A percentile compares a stretch with the other conserved stretches of the same genome.
These are phyloP conservation scores for Esox lucius DNA, from an alignment of 2,797 vertebrate species.

Conservation along the genomic window DNA sequence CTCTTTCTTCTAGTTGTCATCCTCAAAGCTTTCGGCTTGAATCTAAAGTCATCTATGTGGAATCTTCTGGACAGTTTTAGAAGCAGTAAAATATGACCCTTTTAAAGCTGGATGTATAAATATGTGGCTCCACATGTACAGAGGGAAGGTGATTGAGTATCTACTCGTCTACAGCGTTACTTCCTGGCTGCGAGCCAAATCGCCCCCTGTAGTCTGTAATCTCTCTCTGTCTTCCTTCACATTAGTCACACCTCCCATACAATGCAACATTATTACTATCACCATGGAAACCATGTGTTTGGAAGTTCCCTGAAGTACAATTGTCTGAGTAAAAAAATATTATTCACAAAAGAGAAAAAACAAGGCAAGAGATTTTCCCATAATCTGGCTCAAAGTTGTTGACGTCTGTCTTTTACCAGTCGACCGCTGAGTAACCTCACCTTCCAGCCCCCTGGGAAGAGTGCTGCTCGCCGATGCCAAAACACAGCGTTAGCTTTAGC, in stretches of 20 bases:
- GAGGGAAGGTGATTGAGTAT: neutral
- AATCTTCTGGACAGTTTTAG: neutral
- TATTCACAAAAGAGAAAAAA: neutral
- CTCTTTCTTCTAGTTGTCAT: neutral
- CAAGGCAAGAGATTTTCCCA: neutral
- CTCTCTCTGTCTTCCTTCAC: neutral
- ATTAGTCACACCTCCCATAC: constrained; percentile 6
- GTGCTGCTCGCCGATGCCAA: neutral
- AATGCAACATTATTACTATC: constrained; percentile 1
- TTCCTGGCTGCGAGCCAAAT: neutral
- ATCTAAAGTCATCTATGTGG: neutral
- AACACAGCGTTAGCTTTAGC: neutral
- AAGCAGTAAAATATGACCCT: constrained; percentile 4
- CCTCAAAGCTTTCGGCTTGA: neutral
- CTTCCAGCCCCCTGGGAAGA: constrained; percentile 7
- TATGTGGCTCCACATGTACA: neutral
- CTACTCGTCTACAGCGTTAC: constrained; percentile 16
- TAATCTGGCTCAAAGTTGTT: neutral
- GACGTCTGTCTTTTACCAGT: neutral
- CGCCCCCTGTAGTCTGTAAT: neutral
- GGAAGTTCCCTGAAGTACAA: neutral
- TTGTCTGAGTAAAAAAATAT: neutral
- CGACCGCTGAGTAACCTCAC: neutral
- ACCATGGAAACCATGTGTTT: constrained; percentile 29
- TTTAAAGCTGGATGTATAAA: neutral